These are phyloP conservation scores for Salvelinus alpinus DNA, from an alignment of 2,113 vertebrate species.

Conservation along the genomic window DNA sequence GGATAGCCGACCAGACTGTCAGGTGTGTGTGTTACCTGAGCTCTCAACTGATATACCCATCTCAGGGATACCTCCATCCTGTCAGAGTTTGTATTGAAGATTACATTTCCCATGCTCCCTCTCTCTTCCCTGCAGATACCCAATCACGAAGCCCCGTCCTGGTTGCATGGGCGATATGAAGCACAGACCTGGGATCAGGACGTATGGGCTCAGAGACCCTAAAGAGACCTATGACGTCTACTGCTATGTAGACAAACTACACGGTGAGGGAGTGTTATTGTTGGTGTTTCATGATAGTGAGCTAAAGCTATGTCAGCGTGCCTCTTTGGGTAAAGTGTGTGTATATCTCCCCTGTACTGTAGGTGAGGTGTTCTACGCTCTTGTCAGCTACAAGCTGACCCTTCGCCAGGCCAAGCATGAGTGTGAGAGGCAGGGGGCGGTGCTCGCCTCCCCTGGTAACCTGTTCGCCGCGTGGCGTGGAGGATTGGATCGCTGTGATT, in stretches of 20 bases:
- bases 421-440: slow-evolving; percentile 67
- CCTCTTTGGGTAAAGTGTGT: too few species aligned
- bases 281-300: not conserved
- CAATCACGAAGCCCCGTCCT: slow-evolving; percentile 82
- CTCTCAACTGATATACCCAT: not conserved
- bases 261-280: slow-evolving; percentile 76
- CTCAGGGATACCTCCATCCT: not conserved
- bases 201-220: slow-evolving; percentile 82
- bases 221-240: slow-evolving; percentile 90
- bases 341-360: slow-evolving; percentile 15
- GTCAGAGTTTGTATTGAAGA: not conserved
- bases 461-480: slow-evolving; percentile 89
- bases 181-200: slow-evolving; percentile 84
- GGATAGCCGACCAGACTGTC: slow-evolving; percentile 88
- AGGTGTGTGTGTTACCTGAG: slow-evolving; percentile 58
- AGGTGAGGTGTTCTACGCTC: slow-evolving; percentile 88
- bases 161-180: slow-evolving; percentile 87
- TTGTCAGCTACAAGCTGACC: slow-evolving; percentile 73
- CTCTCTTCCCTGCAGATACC: slow-evolving; percentile 77
- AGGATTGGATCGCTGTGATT: slow-evolving; percentile 89
- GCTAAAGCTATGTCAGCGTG: not conserved
- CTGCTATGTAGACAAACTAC: slow-evolving; percentile 85
- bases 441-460: slow-evolving; percentile 85
- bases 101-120: not conserved
- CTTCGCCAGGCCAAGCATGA: slow-evolving; percentile 76